Percentiles rank a stretch among this genome's conserved stretches.
These are phyloP conservation scores for Anas bahamensis DNA, from an alignment of 2,797 vertebrate species.

Conservation along the genomic window DNA sequence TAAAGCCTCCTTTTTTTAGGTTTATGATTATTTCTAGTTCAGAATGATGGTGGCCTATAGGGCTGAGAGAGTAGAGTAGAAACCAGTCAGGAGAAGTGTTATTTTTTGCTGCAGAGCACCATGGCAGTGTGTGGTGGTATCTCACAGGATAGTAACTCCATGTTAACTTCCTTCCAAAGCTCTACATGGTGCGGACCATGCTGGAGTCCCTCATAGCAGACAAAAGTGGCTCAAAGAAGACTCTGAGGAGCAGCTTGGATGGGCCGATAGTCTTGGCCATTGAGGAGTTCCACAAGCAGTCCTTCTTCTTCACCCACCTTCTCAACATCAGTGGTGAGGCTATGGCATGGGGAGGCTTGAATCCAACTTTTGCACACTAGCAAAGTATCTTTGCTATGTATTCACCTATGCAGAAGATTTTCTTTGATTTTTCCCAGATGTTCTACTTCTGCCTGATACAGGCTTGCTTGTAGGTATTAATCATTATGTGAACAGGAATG, in stretches of 20 bases:
- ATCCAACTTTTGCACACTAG: neutral
- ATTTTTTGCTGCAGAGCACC: neutral
- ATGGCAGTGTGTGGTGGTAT: neutral
- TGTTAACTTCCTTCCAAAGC: slow-evolving; percentile 76
- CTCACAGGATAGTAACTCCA: neutral
- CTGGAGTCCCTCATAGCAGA: slow-evolving; percentile 97
- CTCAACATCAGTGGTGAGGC: slow-evolving; percentile 96
- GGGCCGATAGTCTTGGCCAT: slow-evolving; percentile 97
- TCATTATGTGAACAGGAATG: neutral
- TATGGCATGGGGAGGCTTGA: neutral
- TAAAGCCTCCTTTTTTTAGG: neutral
- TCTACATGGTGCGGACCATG: slow-evolving; percentile 99
- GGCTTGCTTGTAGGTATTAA: neutral
- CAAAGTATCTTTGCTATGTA: neutral
- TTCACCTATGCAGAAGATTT: neutral
- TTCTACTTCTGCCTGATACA: neutral
- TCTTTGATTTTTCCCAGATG: neutral
- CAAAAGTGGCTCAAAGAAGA: slow-evolving; percentile 99
- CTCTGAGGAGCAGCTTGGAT: slow-evolving; percentile 95
- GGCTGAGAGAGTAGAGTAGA: neutral
- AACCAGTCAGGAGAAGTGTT: neutral
- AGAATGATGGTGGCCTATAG: neutral
- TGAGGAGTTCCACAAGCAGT: slow-evolving; percentile 98
- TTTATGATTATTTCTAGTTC: neutral
- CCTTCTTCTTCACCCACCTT: slow-evolving; percentile 98